A percentile compares a stretch with the other conserved stretches of the same genome.
Evolutionary conservation across 2,113 vertebrate genomes (phyloP).

Genomic region (Raphicerus campestris): DNA sequence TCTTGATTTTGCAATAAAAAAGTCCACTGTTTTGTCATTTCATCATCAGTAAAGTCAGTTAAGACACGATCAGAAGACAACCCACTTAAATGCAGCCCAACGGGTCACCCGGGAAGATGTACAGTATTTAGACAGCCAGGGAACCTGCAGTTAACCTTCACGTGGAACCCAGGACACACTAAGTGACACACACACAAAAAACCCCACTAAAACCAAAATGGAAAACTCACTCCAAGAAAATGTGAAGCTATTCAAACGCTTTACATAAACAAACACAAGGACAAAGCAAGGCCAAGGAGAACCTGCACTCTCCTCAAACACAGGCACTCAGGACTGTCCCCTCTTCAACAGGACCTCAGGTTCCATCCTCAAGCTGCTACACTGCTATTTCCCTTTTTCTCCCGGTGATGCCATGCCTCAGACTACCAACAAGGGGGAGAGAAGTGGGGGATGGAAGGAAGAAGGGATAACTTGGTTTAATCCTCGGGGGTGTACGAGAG

Average conservation of each 20-base stretch:
- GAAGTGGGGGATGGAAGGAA: background rate
- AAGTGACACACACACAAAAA: background rate
- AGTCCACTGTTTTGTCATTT: background rate
- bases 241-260: background rate
- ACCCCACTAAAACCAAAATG: background rate
- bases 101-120: background rate
- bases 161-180: background rate
- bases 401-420: background rate
- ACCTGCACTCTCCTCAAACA: background rate
- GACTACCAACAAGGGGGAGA: background rate
- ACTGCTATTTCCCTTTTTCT: background rate
- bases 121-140: background rate
- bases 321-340: background rate
- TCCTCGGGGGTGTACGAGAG: constrained; percentile 38
- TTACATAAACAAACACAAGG: background rate
- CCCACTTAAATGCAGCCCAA: background rate
- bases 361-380: background rate
- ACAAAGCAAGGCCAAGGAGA: background rate
- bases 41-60: background rate
- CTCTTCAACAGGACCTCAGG: background rate
- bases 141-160: background rate
- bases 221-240: background rate
- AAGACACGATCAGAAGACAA: background rate
- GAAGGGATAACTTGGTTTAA: background rate
- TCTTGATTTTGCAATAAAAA: background rate